Conservation (phyloP, 1,140 invertebrate genomes). For the Heliconius hermathena region DNA sequence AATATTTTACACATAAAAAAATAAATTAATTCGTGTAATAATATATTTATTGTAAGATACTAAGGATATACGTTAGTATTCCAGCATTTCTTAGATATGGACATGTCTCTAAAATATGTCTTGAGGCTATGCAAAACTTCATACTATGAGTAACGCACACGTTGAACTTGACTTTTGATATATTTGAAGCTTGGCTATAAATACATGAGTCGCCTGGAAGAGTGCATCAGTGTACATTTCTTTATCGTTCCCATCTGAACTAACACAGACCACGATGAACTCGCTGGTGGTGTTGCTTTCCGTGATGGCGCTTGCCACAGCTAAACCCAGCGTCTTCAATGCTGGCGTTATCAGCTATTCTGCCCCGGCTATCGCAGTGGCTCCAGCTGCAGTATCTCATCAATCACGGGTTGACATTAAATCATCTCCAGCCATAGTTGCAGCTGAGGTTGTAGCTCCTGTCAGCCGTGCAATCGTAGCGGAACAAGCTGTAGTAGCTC, state of each 20-base stretch:
- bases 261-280: conserved; percentile 80
- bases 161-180: conserved; percentile 75
- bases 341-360: conserved; percentile 45
- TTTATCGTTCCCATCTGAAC: conserved; percentile 63
- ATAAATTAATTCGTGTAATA: no score
- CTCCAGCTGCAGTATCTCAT: conserved; percentile 54
- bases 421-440: conserved; percentile 52
- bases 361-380: conserved; percentile 43
- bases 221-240: conserved; percentile 70
- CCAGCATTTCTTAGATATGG: background rate
- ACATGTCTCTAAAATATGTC: conserved; percentile 13
- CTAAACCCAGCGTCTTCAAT: conserved; percentile 57
- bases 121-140: conserved; percentile 24
- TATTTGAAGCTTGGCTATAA: conserved; percentile 62
- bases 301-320: conserved; percentile 77
- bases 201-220: conserved; percentile 57
- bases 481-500: conserved; percentile 38
- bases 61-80: no score
- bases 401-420: conserved; percentile 58
- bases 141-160: conserved; percentile 46
- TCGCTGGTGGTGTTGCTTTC: conserved; percentile 83
- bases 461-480: conserved; percentile 44
- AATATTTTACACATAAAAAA: no score
- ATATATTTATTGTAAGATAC: no score
- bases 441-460: conserved; percentile 46